A percentile compares a stretch with the other conserved stretches of the same genome.
Conservation (phyloP, 1,140 invertebrate genomes). For the Caenorhabditis briggsae region DNA sequence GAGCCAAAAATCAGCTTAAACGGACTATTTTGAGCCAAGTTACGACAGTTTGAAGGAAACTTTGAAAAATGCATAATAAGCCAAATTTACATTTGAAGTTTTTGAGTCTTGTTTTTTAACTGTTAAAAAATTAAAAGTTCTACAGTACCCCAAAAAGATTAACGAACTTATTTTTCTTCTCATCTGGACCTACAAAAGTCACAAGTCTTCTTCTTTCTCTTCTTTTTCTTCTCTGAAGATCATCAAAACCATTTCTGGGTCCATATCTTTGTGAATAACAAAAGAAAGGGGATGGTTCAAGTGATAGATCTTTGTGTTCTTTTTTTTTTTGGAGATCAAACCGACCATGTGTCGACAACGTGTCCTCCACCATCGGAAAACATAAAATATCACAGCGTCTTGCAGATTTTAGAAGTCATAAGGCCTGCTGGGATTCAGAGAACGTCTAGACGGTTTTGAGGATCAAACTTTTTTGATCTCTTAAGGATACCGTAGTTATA, state of each 20-base stretch:
- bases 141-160: no score
- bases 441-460: conserved; percentile 26
- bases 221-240: conserved; percentile 39
- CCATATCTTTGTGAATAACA: background rate
- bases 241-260: background rate
- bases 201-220: background rate
- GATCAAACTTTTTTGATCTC: background rate
- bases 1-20: no score
- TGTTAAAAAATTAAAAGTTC: no score
- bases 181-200: no score
- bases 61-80: no score
- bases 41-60: no score
- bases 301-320: conserved; percentile 27
- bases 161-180: no score
- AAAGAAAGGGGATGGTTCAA: background rate
- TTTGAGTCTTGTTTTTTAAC: no score
- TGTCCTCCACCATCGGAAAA: background rate
- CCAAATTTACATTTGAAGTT: no score
- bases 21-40: no score
- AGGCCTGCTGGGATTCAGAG: background rate
- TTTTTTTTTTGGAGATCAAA: conserved; percentile 1
- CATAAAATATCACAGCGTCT: conserved; percentile 2
- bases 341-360: conserved; percentile 42
- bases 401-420: background rate
- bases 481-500: no score